Evolutionary conservation across 2,113 vertebrate genomes (phyloP).

Genomic region (Grammomys dolichurus): DNA sequence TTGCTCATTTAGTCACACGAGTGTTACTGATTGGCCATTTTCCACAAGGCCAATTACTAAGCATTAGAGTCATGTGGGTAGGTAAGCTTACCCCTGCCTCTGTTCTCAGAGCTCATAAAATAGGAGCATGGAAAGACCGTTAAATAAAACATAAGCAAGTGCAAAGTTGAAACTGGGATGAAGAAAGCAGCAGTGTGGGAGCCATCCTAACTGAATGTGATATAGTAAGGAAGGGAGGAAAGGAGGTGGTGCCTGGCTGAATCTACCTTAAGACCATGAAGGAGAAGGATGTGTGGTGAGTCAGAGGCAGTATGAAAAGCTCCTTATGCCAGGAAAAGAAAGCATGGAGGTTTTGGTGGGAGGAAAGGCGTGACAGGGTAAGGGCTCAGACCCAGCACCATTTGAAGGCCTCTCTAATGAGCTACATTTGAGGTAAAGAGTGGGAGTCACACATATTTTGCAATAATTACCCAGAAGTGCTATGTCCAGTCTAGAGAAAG

Average conservation of each 20-base stretch:
- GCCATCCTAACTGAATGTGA: neutral
- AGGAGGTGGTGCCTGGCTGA: neutral
- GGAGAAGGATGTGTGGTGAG: neutral
- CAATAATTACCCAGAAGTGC: slow-evolving; percentile 57
- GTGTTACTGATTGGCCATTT: neutral
- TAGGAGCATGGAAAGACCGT: slow-evolving; percentile 18
- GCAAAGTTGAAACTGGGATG: neutral
- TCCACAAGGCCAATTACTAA: neutral
- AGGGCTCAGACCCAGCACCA: neutral
- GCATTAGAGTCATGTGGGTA: neutral
- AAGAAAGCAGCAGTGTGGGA: neutral
- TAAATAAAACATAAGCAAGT: neutral
- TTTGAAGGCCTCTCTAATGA: slow-evolving; percentile 41
- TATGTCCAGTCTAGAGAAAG: slow-evolving; percentile 11
- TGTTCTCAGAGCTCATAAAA: neutral
- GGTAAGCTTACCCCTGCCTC: neutral
- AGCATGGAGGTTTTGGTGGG: neutral
- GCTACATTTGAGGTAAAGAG: slow-evolving; percentile 41
- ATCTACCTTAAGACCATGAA: neutral
- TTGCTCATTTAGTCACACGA: slow-evolving; percentile 17
- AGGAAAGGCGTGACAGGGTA: neutral
- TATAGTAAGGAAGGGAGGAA: neutral
- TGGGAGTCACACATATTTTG: slow-evolving; percentile 31
- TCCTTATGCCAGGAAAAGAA: neutral
- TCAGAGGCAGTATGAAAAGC: slow-evolving; percentile 7